Evolutionary conservation across 2,888 invertebrate genomes (phyloP).

Genomic region (Sisyra terminalis): DNA sequence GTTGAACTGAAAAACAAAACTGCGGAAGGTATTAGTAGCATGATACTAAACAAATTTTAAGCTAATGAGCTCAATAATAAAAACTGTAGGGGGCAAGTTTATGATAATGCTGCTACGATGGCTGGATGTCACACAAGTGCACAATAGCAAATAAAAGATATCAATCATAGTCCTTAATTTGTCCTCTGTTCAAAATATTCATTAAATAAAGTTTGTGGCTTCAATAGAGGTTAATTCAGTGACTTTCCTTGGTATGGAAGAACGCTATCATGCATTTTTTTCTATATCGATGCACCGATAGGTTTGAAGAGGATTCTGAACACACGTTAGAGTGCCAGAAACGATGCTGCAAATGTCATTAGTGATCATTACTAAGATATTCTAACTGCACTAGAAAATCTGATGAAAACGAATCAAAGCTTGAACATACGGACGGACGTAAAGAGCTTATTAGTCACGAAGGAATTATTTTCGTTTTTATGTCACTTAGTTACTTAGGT

Average conservation of each 20-base stretch:
- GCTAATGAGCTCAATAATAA: constrained; percentile 14
- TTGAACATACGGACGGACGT: constrained; percentile 10
- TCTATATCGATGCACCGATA: constrained; percentile 13
- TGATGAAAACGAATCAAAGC: constrained; percentile 11
- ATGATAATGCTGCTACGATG: constrained; percentile 16
- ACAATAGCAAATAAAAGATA: constrained; percentile 12
- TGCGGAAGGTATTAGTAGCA: constrained; percentile 13
- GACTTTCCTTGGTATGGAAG: constrained; percentile 9
- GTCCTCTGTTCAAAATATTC: constrained; percentile 11
- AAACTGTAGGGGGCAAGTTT: constrained; percentile 16
- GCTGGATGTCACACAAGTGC: constrained; percentile 12
- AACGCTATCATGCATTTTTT: constrained; percentile 13
- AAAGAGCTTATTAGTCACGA: constrained; percentile 7
- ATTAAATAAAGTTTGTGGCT: constrained; percentile 10
- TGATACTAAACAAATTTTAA: constrained; percentile 13
- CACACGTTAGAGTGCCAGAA: constrained; percentile 9
- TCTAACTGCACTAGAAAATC: constrained; percentile 11
- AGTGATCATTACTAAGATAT: constrained; percentile 11
- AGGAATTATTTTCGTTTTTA: too few species aligned
- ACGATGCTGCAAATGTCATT: constrained; percentile 10
- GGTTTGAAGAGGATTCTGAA: constrained; percentile 13
- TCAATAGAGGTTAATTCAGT: constrained; percentile 9
- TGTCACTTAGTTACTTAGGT: too few species aligned
- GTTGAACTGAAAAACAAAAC: constrained; percentile 15
- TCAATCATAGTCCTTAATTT: constrained; percentile 12